Percentiles rank a stretch among this genome's conserved stretches.
phyloP scores from a whole-genome alignment of 2,797 vertebrate species.

The Myotis daubentonii region DNA sequence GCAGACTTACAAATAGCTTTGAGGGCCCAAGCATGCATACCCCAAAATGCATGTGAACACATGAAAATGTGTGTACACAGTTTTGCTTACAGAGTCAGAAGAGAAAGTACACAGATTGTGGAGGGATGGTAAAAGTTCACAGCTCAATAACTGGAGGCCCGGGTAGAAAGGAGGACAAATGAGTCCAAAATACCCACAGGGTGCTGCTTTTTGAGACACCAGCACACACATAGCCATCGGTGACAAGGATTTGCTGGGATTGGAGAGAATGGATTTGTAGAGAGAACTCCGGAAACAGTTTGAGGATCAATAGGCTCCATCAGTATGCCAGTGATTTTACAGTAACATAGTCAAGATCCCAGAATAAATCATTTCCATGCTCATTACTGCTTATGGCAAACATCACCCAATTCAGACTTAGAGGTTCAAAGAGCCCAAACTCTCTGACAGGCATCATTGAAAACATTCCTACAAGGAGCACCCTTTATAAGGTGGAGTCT shows the following conservation, averaged over 20 bases:
- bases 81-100: constrained; percentile 59
- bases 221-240: neutral
- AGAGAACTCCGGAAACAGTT: constrained; percentile 39
- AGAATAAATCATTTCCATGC: constrained; percentile 66
- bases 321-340: constrained; percentile 47
- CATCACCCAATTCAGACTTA: constrained; percentile 63
- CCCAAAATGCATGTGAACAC: constrained; percentile 54
- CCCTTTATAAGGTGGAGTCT: constrained; percentile 60
- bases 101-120: constrained; percentile 51
- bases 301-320: constrained; percentile 53
- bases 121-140: constrained; percentile 54
- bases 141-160: constrained; percentile 52
- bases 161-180: constrained; percentile 40
- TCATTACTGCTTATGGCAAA: constrained; percentile 68
- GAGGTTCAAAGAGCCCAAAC: constrained; percentile 68
- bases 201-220: constrained; percentile 1
- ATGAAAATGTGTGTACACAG: constrained; percentile 47
- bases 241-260: constrained; percentile 29
- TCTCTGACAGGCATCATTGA: constrained; percentile 66
- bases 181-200: constrained; percentile 31
- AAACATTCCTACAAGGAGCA: constrained; percentile 70
- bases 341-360: constrained; percentile 38
- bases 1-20: constrained; percentile 28
- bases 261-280: constrained; percentile 36
- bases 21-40: constrained; percentile 29